A percentile compares a stretch with the other conserved stretches of the same genome.
These are phyloP conservation scores for Zoroaster sp. DNA, from an alignment of 53 echinoderm and acorn worm species.

Conservation along the genomic window DNA sequence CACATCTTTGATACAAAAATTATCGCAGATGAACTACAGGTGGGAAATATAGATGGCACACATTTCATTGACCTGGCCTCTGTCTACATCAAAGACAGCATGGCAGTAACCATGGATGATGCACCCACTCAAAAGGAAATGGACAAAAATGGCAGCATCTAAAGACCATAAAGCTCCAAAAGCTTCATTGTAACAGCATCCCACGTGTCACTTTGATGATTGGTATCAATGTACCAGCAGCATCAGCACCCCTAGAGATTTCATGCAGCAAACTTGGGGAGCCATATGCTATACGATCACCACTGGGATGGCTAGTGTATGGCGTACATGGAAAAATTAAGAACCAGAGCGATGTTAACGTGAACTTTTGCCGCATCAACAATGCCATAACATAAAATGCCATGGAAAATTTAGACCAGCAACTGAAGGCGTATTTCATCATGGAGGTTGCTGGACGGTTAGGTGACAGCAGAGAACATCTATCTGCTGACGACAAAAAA, in stretches of 20 bases:
- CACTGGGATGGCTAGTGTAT: slow-evolving; percentile 63
- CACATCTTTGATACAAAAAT: slow-evolving; percentile 39
- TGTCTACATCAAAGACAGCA: slow-evolving; percentile 58
- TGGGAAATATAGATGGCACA: slow-evolving; percentile 23
- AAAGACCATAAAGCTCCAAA: slow-evolving; percentile 35
- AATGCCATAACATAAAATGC: background rate
- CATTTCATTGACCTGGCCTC: slow-evolving; percentile 41
- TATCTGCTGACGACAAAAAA: slow-evolving; percentile 61
- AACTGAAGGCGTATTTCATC: slow-evolving; percentile 36
- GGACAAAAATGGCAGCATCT: slow-evolving; percentile 58
- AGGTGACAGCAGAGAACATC: slow-evolving; percentile 12
- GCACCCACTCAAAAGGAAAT: slow-evolving; percentile 61
- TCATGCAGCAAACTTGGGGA: slow-evolving; percentile 20
- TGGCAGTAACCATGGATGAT: slow-evolving; percentile 54
- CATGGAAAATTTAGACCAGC: slow-evolving; percentile 46
- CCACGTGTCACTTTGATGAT: slow-evolving; percentile 69
- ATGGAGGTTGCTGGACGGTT: slow-evolving; percentile 60
- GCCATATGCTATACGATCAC: slow-evolving; percentile 65
- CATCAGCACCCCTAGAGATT: slow-evolving; percentile 52
- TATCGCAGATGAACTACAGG: slow-evolving; percentile 32
- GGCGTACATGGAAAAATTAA: slow-evolving; percentile 12
- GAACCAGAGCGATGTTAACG: slow-evolving; percentile 24
- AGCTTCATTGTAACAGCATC: slow-evolving; percentile 2
- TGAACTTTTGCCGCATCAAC: slow-evolving; percentile 37
- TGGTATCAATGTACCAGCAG: slow-evolving; percentile 59